phyloP scores from a whole-genome alignment of 1,140 invertebrate species.

The Drosophila aff. region DNA sequence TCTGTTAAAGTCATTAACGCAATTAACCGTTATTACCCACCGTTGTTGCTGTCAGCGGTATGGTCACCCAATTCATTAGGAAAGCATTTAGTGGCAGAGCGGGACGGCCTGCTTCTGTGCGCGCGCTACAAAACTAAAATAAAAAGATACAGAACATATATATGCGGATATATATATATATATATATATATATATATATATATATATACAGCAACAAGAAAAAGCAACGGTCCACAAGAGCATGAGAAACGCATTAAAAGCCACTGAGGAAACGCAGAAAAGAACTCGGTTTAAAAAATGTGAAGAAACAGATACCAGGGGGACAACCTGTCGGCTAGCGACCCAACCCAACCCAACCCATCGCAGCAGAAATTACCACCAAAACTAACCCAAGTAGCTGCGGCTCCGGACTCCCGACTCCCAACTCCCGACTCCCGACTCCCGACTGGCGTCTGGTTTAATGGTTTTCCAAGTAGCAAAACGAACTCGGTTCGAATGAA shows the following conservation, averaged over 20 bases:
- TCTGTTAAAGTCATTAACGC: constrained; percentile 83
- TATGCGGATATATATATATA: constrained; percentile 22
- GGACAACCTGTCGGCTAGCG: constrained; percentile 8
- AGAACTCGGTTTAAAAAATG: constrained; percentile 20
- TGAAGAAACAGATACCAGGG: constrained; percentile 42
- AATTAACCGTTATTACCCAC: constrained; percentile 82
- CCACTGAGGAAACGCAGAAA: constrained; percentile 18
- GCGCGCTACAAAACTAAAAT: constrained; percentile 19
- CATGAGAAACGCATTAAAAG: constrained; percentile 81
- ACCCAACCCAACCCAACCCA: constrained; percentile 7
- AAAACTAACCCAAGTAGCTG: constrained; percentile 6
- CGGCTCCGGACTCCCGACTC: constrained; percentile 8
- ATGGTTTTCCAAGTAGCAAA: constrained; percentile 58
- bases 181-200: constrained; percentile 21
- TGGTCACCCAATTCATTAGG: constrained; percentile 82
- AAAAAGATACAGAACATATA: constrained; percentile 18
- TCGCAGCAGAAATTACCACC: constrained; percentile 7
- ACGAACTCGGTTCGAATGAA: constrained; percentile 42
- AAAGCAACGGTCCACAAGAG: constrained; percentile 75
- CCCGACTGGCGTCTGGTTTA: constrained; percentile 62
- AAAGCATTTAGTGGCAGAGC: constrained; percentile 71
- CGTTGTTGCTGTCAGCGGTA: constrained; percentile 48
- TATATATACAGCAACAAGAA: constrained; percentile 9
- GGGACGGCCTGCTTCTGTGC: constrained; percentile 1
- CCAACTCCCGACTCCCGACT: constrained; percentile 9